phyloP scores from a whole-genome alignment of 2,888 invertebrate species.

The Tipula helvola region DNA sequence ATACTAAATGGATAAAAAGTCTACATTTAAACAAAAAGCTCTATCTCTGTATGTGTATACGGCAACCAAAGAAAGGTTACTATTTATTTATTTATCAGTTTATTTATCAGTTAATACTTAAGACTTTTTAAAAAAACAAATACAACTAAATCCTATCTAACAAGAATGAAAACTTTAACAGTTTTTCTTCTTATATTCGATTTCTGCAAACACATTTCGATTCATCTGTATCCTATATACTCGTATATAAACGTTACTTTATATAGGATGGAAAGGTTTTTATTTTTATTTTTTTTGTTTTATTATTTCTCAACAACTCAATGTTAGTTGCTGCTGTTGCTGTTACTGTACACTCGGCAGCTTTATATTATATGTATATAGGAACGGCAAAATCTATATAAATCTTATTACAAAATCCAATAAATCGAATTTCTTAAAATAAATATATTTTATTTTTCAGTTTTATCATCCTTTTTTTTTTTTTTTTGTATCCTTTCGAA shows the following conservation, averaged over 20 bases:
- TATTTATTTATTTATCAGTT: constrained; percentile 4
- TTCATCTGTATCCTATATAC: background rate
- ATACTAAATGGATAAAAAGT: background rate
- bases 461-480: background rate
- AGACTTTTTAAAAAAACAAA: background rate
- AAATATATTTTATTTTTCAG: background rate
- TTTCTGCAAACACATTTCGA: background rate
- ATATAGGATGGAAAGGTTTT: background rate
- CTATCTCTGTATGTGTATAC: background rate
- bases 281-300: background rate
- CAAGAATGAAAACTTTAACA: background rate
- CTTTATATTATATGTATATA: background rate
- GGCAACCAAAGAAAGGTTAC: background rate
- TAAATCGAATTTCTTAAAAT: background rate
- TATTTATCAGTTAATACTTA: background rate
- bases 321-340: background rate
- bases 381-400: background rate
- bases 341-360: background rate
- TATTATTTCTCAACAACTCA: background rate
- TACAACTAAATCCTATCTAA: background rate
- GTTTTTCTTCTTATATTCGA: background rate
- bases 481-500: background rate
- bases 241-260: background rate
- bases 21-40: background rate
- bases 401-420: background rate